Evolutionary conservation across 2,113 vertebrate genomes (phyloP), one percentile per base, ranked within the genome.

Genomic region (Stigmatopora argus): DNA sequence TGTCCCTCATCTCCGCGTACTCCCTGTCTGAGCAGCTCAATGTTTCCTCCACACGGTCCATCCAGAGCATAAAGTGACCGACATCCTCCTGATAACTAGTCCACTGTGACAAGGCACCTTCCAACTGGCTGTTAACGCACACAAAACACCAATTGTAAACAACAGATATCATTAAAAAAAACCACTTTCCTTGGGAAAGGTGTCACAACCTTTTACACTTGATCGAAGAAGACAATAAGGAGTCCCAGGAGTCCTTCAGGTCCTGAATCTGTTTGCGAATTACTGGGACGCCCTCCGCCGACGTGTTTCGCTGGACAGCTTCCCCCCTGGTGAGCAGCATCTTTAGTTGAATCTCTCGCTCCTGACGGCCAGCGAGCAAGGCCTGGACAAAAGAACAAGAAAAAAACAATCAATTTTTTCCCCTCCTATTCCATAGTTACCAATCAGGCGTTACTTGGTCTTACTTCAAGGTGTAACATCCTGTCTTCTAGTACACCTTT

Each of bases 21-120:
- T 91, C 93, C 78, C 91, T 92, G 70, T 94, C 93, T 0, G 90
- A 90, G 73, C 88, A 90, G 19, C 78, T 89, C 19, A 99, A 88
- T 14, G 84, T 94, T 75, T 91, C 90, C 85, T 98, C 94, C 48
- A 95, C 85, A 0, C 90, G 77, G 47, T 96, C 94, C 95, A 99
- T 94, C 97, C 97, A 99, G 65, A 84, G 77, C 62, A 92, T 89
- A 84, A 99, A 98, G 88, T 96, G 95, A 9, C 91, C 90, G 35
- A 98, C 92, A 0, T 97, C 96, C 77, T 99, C 97, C 87, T 98
- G 95, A 56, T 97, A 99, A 83, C 94, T 98, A 57, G 96, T 98
- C 97, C 96, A 98, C 67, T 97, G 94, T 1, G 95, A 99, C 18
- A 98, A 92, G 14, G 94, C 93, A 1, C 95, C 95, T 88, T 99